Evolutionary conservation across 1,140 invertebrate species (phyloP), one percentile per base, ranked within the genome.

Genomic region (Drosophila parvula): DNA sequence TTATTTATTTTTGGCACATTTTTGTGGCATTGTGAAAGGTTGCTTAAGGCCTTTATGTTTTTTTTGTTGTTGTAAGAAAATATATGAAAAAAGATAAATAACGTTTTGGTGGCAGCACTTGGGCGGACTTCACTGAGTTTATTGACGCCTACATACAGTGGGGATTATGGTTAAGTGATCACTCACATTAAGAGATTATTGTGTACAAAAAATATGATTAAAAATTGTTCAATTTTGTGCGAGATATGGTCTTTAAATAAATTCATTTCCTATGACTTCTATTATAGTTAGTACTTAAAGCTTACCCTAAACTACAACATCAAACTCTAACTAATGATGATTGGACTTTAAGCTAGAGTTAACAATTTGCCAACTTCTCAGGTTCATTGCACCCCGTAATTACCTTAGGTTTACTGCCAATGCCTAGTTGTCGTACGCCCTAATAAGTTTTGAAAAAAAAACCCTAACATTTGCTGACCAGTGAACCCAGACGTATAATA

Each of bases 11-110:
- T 84, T 84, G 68, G 74, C 83, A 79, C 61, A 67, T 67, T 53
- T 63, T 65, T 68, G 48, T 32, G 43, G 41, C 48, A 76, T 71
- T 79, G 83, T 88, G 83, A 88, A 86, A 86, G 82, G 82, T 79
- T 82, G 62, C 44, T 53, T 60, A 50, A 64, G 61, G 69, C 47
- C 55, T 53, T 51, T 9, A 34, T 38, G 47, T 32, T 65, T 38
- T 14, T 47, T 14, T 36, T 32, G 16, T 65, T 32, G 53, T 68
- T 34, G 16, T 14, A 8, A 68, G 22, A 40, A 11, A 47, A 45
- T 40, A 27, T 34, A 40, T 47, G 32, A 10, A 18, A 34, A 34
- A 48, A 63, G 5, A 32, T 11, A 43, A 62, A 27, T 41, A 14
- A 18, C 30, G n/a, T 30, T 36, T 18, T 22, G 45, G 34, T 43